Conservation (phyloP, 1,140 invertebrate species). For the Drosophila willistoni region DNA sequence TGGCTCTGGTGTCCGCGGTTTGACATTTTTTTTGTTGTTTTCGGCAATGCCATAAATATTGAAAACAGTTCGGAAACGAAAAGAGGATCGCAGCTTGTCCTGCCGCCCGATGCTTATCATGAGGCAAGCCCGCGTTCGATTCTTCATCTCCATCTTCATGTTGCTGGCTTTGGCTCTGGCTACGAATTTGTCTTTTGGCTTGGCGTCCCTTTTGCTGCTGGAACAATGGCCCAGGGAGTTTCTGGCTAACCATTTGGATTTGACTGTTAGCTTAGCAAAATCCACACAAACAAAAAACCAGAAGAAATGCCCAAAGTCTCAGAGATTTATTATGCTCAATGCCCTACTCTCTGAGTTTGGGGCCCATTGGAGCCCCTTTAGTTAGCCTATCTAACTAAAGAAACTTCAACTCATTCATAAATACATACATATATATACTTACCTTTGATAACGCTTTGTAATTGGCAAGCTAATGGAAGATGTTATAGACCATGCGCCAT, state of each 20-base stretch:
- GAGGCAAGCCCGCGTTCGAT: constrained; percentile 18
- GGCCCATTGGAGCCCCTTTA: constrained; percentile 17
- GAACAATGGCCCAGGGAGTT: constrained; percentile 52
- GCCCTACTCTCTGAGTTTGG: constrained; percentile 44
- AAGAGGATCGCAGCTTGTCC: constrained; percentile 62
- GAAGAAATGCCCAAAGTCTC: constrained; percentile 31
- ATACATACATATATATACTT: constrained; percentile 5
- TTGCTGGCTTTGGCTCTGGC: not conserved
- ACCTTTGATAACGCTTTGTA: not conserved
- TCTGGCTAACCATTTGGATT: constrained; percentile 61
- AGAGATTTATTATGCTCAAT: constrained; percentile 66
- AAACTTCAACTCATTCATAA: constrained; percentile 8
- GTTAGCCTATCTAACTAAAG: not conserved
- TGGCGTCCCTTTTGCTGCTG: constrained; percentile 56
- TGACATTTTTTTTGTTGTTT: constrained; percentile 30
- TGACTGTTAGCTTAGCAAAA: constrained; percentile 50
- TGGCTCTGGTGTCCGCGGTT: constrained; percentile 22
- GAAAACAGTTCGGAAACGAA: constrained; percentile 37
- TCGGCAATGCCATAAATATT: constrained; percentile 66
- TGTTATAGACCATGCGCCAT: not conserved
- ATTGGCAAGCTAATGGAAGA: not conserved
- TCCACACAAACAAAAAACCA: constrained; percentile 13
- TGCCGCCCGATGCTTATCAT: constrained; percentile 69
- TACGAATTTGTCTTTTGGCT: constrained; percentile 65
- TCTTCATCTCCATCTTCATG: no score